Evolutionary conservation across 2,797 vertebrate genomes (phyloP), one percentile per base, ranked within the genome.

Genomic region (Melanotaenia maccullochi): DNA sequence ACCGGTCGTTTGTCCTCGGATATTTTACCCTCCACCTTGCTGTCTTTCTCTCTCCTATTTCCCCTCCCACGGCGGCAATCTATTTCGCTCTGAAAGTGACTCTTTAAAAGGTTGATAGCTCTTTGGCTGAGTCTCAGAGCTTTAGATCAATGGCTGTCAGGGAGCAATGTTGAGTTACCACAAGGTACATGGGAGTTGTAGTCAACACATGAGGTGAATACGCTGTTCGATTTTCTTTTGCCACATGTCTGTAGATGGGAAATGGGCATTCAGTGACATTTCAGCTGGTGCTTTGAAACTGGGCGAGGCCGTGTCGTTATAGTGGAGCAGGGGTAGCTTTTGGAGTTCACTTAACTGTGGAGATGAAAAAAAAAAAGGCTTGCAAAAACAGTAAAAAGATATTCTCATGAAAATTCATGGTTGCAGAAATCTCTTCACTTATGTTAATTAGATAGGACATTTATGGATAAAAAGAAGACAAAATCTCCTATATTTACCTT

Each of bases 101-200:
- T 88, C 85, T 87, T 86, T 86, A 87, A 89, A 86, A 87, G 89
- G 81, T 79, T 90, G 87, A 89, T 88, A 82, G 87, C 87, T 83
- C 82, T 82, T 83, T 83, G 85, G 89, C 83, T 56, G 36, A 71
- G 71, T 73, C 79, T 83, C 73, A 22, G 64, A 67, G 83, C 79
- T 54, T 83, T 56, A 67, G 82, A 89, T 93, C 87, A 81, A 90
- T 92, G 88, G 65, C 76, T 76, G 81, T 77, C 54, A 8, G 74
- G 73, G 75, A 80, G 51, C 11, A 32, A 51, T 59, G 9, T 68
- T 32, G 44, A 68, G 65, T 71, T 63, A 69, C 78, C 32, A 47
- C 33, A 44, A 65, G 25, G 56, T 67, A 79, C 69, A 49, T 0
- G 1, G 57, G 69, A 79, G 65, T 66, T 81, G 68, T 77, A 80